These are phyloP conservation scores for Macquaria australasica DNA, from an alignment of 2,113 vertebrate genomes.

Conservation along the genomic window DNA sequence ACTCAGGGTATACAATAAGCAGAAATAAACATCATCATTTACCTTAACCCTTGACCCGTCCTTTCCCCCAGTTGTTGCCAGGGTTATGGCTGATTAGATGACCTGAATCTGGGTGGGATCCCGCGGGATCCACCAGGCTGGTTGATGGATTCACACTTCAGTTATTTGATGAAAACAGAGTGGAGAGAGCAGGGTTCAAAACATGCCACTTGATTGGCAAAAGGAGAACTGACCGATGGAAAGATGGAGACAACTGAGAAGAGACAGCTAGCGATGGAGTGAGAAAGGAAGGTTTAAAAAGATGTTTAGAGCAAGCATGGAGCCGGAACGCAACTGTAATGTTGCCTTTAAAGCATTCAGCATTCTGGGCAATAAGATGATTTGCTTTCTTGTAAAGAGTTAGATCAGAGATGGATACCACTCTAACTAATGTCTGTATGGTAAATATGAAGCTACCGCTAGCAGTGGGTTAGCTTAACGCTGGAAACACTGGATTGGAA, in stretches of 20 bases:
- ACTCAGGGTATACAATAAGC: background rate
- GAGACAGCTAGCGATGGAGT: background rate
- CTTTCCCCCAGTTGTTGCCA: background rate
- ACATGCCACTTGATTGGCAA: conserved; percentile 25
- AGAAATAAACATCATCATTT: background rate
- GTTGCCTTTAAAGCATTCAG: background rate
- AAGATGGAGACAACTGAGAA: conserved; percentile 6
- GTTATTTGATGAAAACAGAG: conserved; percentile 44
- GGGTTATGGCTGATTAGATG: conserved; percentile 30
- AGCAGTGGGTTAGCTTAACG: no score
- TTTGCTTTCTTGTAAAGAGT: background rate
- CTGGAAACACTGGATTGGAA: no score
- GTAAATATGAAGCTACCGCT: no score
- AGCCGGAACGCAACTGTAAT: background rate
- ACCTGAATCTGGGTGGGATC: conserved; percentile 30
- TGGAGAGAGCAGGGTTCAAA: conserved; percentile 15
- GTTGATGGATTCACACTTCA: conserved; percentile 67
- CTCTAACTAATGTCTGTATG: no score
- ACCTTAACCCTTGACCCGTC: conserved; percentile 18
- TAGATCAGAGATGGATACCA: background rate
- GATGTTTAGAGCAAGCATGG: background rate
- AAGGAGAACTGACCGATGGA: background rate
- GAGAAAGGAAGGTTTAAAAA: background rate
- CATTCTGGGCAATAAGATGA: background rate
- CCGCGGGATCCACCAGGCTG: conserved; percentile 22